Evolutionary conservation across 2,113 vertebrate genomes (phyloP).

Genomic region (Thalassarche chlororhynchos): DNA sequence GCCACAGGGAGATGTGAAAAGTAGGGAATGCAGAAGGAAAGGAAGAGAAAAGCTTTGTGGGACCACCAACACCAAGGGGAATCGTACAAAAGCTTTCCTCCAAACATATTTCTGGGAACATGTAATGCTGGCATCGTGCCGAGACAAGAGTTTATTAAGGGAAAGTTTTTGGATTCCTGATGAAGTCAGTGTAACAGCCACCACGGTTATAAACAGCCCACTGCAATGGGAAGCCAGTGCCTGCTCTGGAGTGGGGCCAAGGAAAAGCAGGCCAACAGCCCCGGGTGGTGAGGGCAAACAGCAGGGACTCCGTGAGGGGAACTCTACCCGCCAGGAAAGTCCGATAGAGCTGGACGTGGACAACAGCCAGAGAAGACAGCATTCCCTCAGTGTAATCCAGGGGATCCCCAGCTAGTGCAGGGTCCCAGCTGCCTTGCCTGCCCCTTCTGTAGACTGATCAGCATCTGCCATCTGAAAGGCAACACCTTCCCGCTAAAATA

Average conservation of each 20-base stretch:
- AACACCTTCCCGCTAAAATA: neutral
- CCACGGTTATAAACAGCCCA: neutral
- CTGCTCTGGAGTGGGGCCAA: neutral
- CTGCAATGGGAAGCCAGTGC: neutral
- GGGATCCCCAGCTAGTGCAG: neutral
- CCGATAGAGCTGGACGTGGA: accelerated
- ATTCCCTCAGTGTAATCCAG: neutral
- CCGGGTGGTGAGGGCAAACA: neutral
- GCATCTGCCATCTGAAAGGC: neutral
- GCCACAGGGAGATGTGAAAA: neutral
- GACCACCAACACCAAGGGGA: conserved; percentile 18
- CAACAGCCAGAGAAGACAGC: neutral
- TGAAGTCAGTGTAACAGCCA: neutral
- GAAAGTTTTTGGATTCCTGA: conserved; percentile 8
- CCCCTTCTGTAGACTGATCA: neutral
- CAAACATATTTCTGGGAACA: conserved; percentile 41
- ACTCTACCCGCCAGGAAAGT: neutral
- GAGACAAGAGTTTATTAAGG: neutral
- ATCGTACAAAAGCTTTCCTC: neutral
- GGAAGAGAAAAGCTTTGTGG: neutral
- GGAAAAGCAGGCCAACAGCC: neutral
- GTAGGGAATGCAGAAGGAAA: neutral
- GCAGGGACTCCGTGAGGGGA: neutral
- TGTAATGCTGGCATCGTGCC: conserved; percentile 7
- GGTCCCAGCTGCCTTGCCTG: neutral